Percentiles rank a stretch among this genome's conserved stretches.
phyloP scores from a whole-genome alignment of 2,797 vertebrate genomes.

The Todus mexicanus region DNA sequence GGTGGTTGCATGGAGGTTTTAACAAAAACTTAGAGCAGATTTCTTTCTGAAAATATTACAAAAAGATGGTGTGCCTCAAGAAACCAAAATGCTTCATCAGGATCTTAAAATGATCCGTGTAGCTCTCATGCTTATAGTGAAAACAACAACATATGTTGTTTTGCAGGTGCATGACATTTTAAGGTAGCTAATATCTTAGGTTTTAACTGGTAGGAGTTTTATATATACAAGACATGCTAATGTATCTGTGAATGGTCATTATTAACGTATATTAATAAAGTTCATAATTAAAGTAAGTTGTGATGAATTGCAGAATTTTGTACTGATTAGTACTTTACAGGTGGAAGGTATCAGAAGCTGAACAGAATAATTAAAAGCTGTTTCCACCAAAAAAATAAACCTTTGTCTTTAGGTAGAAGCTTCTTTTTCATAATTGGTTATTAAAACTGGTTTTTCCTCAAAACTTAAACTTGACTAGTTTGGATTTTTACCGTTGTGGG shows the following conservation, averaged over 20 bases:
- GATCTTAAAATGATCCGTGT: neutral
- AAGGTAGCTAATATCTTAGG: neutral
- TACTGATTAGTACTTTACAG: neutral
- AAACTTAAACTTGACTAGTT: neutral
- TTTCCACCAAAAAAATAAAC: neutral
- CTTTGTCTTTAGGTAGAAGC: neutral
- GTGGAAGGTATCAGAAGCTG: neutral
- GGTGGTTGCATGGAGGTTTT: neutral
- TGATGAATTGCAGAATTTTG: neutral
- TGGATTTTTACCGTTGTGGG: neutral
- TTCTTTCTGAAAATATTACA: neutral
- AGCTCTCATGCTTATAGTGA: neutral
- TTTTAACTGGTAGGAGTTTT: neutral
- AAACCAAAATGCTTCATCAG: neutral
- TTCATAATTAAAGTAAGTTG: neutral
- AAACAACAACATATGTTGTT: neutral
- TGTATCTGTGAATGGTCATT: neutral
- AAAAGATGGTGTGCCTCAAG: neutral
- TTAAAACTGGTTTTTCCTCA: neutral
- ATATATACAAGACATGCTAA: neutral
- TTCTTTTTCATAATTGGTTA: neutral
- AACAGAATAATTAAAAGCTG: neutral
- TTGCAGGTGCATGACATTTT: neutral
- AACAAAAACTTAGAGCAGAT: neutral
- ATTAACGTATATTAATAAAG: neutral